phyloP scores from a whole-genome alignment of 2,113 vertebrate species.

The Psilopsiagon aurifrons region DNA sequence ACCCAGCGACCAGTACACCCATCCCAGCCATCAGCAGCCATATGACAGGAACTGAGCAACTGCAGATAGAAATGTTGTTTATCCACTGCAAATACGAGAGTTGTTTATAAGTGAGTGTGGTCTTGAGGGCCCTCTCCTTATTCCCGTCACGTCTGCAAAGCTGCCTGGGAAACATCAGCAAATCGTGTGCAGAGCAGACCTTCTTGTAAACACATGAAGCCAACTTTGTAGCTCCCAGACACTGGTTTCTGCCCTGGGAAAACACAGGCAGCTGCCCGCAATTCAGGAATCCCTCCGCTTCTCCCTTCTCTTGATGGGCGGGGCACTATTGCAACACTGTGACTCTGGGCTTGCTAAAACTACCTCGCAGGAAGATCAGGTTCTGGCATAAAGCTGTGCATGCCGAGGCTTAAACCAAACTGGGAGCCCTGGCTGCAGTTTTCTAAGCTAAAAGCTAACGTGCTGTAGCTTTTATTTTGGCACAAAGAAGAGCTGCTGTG shows the following conservation, averaged over 20 bases:
- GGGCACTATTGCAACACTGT: rapidly evolving
- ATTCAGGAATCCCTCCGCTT: background rate
- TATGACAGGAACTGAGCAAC: background rate
- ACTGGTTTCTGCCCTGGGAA: background rate
- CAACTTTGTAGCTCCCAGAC: background rate
- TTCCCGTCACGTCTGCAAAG: rapidly evolving
- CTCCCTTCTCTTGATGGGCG: background rate
- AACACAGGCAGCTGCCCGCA: rapidly evolving
- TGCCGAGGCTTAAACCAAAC: background rate
- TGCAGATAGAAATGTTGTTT: rapidly evolving
- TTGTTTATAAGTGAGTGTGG: background rate
- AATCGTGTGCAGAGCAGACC: background rate
- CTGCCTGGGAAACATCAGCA: constrained; percentile 16
- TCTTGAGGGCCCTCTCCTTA: background rate
- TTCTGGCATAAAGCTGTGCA: background rate
- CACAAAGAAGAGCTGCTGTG: background rate
- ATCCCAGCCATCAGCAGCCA: background rate
- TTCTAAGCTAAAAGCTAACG: background rate
- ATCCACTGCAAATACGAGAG: rapidly evolving
- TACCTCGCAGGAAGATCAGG: background rate
- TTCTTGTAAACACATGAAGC: background rate
- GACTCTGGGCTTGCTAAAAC: background rate
- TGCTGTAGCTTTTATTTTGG: background rate
- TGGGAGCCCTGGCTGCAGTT: background rate
- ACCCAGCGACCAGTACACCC: background rate